Evolutionary conservation across 2,888 invertebrate species (phyloP).

Genomic region (Anthophora plumipes): DNA sequence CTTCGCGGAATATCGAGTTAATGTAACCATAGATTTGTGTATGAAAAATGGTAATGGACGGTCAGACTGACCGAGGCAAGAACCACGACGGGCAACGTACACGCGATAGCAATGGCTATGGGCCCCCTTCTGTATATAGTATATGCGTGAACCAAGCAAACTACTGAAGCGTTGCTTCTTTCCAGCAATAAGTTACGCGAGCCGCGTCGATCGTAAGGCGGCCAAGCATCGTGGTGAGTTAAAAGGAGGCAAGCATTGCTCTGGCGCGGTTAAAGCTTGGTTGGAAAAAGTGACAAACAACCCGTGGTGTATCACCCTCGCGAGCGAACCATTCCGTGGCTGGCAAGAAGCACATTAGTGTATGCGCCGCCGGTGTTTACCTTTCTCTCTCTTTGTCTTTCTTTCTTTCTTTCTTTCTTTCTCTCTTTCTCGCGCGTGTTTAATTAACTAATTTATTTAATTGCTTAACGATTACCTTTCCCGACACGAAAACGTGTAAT

Average conservation of each 20-base stretch:
- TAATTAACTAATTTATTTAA: conserved; percentile 62
- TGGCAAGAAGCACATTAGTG: conserved; percentile 22
- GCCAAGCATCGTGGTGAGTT: background rate
- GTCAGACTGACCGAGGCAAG: conserved; percentile 13
- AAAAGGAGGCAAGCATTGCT: background rate
- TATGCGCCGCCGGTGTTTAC: conserved; percentile 18
- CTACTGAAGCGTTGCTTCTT: conserved; percentile 46
- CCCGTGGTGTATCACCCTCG: conserved; percentile 24
- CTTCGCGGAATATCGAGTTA: conserved; percentile 43
- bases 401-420: no score
- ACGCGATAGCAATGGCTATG: conserved; percentile 27
- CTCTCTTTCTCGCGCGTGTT: conserved; percentile 26
- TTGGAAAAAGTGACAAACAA: conserved; percentile 55
- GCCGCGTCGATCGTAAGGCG: conserved; percentile 35
- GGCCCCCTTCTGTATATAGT: no score
- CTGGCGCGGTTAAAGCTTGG: background rate
- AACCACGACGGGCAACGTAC: conserved; percentile 13
- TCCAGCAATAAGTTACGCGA: conserved; percentile 44
- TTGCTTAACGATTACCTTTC: conserved; percentile 57
- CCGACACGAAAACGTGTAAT: conserved; percentile 46
- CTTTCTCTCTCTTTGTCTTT: no score
- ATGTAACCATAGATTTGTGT: conserved; percentile 38
- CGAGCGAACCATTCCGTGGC: conserved; percentile 1
- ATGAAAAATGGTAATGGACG: conserved; percentile 50
- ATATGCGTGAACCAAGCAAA: conserved; percentile 8